Evolutionary conservation across 2,888 invertebrate species (phyloP).

Genomic region (Eurois occulta): DNA sequence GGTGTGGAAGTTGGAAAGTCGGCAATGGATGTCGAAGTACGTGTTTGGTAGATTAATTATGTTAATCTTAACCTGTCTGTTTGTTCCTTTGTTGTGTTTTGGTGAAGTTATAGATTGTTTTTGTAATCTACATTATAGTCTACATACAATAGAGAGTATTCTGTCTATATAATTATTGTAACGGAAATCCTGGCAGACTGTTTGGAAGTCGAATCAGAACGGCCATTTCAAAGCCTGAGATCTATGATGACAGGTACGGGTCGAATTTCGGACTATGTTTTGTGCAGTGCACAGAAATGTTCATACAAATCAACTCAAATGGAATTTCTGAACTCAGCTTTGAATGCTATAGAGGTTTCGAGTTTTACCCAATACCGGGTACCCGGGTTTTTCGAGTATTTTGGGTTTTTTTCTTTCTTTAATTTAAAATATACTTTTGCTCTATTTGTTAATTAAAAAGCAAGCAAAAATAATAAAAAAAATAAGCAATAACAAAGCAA

Average conservation of each 20-base stretch:
- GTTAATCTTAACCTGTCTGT: constrained; percentile 44
- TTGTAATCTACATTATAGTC: constrained; percentile 2
- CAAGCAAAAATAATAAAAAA: too few relatives aligned
- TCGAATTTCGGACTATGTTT: neutral
- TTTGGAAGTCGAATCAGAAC: neutral
- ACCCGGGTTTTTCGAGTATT: too few relatives aligned
- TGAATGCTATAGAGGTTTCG: too few relatives aligned
- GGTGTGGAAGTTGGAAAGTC: neutral
- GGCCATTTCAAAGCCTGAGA: neutral
- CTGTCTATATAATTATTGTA: neutral
- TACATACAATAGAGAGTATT: neutral
- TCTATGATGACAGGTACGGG: neutral
- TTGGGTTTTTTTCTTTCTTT: too few relatives aligned
- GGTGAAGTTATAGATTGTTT: constrained; percentile 19
- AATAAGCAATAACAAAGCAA: too few relatives aligned
- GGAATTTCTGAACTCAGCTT: neutral
- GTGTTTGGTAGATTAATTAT: constrained; percentile 28
- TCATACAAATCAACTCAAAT: neutral
- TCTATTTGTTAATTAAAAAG: too few relatives aligned
- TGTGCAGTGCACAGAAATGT: neutral
- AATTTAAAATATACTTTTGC: too few relatives aligned
- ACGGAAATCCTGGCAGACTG: neutral
- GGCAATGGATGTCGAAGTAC: constrained; percentile 16
- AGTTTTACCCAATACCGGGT: too few relatives aligned
- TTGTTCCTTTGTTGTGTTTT: constrained; percentile 47